A percentile compares a stretch with the other conserved stretches of the same genome.
phyloP scores from a whole-genome alignment of 2,113 vertebrate species.

The Atherinomorus stipes region DNA sequence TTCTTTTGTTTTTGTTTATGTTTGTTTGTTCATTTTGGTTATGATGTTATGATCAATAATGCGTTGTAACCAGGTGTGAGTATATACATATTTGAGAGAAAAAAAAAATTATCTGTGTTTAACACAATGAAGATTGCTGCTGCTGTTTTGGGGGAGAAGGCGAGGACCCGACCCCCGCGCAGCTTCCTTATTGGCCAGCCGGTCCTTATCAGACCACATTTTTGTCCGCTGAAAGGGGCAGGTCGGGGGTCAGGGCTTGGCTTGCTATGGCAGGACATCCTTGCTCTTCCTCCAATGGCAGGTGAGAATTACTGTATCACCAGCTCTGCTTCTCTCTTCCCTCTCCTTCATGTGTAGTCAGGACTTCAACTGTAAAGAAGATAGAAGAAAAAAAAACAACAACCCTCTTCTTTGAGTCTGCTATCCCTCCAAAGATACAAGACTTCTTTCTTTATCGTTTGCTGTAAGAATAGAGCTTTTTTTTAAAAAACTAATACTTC shows the following conservation, averaged over 20 bases:
- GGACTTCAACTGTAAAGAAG: constrained; percentile 77
- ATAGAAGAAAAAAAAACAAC: constrained; percentile 67
- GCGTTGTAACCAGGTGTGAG: constrained; percentile 84
- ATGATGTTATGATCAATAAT: constrained; percentile 83
- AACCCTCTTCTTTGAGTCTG: constrained; percentile 78
- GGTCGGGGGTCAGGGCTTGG: constrained; percentile 67
- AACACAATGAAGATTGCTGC: constrained; percentile 74
- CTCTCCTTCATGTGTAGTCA: constrained; percentile 72
- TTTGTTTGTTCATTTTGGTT: constrained; percentile 75
- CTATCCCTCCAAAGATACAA: constrained; percentile 85
- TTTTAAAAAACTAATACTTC: constrained; percentile 73
- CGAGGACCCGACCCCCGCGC: constrained; percentile 56
- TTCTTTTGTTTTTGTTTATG: constrained; percentile 49
- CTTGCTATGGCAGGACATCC: constrained; percentile 66
- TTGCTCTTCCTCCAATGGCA: constrained; percentile 79
- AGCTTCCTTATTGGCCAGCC: constrained; percentile 47
- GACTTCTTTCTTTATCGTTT: constrained; percentile 81
- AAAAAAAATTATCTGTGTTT: constrained; percentile 59
- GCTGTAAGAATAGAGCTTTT: constrained; percentile 85
- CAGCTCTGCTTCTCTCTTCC: constrained; percentile 79
- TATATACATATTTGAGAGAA: constrained; percentile 77
- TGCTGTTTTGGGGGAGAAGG: constrained; percentile 67
- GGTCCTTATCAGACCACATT: constrained; percentile 59
- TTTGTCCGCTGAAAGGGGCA: constrained; percentile 49
- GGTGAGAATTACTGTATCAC: constrained; percentile 80